Evolutionary conservation across 1,140 invertebrate species (phyloP).

Genomic region (Lasaia peninsularis): DNA sequence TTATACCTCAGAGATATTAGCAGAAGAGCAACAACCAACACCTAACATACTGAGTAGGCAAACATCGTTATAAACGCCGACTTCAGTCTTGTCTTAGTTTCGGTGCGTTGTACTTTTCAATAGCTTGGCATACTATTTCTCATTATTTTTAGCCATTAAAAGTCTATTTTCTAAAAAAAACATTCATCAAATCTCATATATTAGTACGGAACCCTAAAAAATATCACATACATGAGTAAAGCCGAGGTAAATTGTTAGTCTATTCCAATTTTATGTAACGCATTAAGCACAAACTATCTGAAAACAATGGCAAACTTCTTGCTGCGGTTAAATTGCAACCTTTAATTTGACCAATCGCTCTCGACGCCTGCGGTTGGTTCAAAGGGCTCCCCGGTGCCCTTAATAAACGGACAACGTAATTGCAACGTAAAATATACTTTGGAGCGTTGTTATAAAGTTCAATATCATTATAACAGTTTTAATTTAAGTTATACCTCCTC

Average conservation of each 20-base stretch:
- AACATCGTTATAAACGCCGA: too few relatives aligned
- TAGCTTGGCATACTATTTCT: too few relatives aligned
- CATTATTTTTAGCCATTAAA: too few relatives aligned
- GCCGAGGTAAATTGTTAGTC: not conserved
- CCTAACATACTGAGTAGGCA: too few relatives aligned
- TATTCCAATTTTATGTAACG: not conserved
- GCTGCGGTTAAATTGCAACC: constrained; percentile 38
- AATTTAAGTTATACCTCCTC: not conserved
- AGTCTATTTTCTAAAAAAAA: too few relatives aligned
- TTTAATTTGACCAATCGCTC: constrained; percentile 35
- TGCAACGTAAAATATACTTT: constrained; percentile 18
- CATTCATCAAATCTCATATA: too few relatives aligned
- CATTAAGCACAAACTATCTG: constrained; percentile 24
- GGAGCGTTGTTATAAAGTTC: not conserved
- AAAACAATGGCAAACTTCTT: constrained; percentile 32
- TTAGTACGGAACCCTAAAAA: too few relatives aligned
- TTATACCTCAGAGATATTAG: too few relatives aligned
- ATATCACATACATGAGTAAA: too few relatives aligned
- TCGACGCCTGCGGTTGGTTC: constrained; percentile 41
- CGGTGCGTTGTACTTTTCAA: too few relatives aligned
- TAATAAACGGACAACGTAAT: not conserved
- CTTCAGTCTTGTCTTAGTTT: too few relatives aligned
- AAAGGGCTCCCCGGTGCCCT: constrained; percentile 40
- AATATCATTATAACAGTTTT: not conserved
- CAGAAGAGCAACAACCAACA: too few relatives aligned